phyloP scores from a whole-genome alignment of 2,113 vertebrate species.

The Anser cygnoides region DNA sequence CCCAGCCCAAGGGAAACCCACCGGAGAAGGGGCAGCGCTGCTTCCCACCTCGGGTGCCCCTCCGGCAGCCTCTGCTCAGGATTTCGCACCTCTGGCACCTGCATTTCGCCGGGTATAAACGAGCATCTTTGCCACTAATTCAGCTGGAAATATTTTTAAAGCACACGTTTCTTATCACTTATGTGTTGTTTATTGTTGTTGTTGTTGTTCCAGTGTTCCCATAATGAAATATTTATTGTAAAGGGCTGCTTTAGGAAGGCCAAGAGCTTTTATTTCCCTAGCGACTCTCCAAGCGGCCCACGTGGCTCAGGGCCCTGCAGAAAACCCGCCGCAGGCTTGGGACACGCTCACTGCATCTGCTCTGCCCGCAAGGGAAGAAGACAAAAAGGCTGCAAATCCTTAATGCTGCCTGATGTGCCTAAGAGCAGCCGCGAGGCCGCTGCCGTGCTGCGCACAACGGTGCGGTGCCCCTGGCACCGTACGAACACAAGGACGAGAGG shows the following conservation, averaged over 20 bases:
- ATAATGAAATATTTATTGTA: neutral
- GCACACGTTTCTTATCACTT: accelerated
- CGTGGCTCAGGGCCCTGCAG: neutral
- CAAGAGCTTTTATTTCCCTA: neutral
- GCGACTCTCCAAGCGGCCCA: accelerated
- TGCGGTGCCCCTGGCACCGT: accelerated
- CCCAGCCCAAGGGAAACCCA: neutral
- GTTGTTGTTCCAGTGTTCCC: neutral
- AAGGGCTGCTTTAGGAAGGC: neutral
- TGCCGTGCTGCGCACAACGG: accelerated
- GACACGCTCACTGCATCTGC: neutral
- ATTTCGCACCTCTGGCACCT: neutral
- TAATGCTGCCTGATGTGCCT: neutral
- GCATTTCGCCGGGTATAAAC: accelerated
- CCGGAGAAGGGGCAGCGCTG: accelerated
- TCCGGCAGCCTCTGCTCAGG: accelerated
- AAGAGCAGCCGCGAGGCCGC: accelerated
- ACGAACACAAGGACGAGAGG: neutral
- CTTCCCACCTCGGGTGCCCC: neutral
- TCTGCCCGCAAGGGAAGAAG: neutral
- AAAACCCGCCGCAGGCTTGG: accelerated
- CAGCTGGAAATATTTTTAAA: neutral
- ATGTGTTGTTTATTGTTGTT: neutral
- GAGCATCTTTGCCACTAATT: neutral
- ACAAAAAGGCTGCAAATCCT: neutral